A percentile compares a stretch with the other conserved stretches of the same genome.
phyloP scores from a whole-genome alignment of 2,888 invertebrate genomes.

The Apoderus coryli region DNA sequence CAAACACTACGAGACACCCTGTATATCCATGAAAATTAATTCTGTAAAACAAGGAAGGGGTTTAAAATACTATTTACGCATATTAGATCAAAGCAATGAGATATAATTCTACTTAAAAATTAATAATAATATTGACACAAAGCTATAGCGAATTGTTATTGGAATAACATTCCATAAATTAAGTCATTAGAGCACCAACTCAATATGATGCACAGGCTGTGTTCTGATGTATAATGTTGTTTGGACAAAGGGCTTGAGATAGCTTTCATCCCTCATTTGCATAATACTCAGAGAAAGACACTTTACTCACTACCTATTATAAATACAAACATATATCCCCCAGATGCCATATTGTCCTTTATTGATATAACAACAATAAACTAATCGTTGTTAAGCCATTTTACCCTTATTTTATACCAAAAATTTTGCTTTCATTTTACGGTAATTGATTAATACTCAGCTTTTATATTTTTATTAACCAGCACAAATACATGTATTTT shows the following conservation, averaged over 20 bases:
- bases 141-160: constrained; percentile 23
- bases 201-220: constrained; percentile 22
- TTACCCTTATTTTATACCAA: too few species aligned
- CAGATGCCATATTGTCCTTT: constrained; percentile 20
- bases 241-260: constrained; percentile 30
- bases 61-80: too few species aligned
- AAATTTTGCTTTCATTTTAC: too few species aligned
- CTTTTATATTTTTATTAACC: too few species aligned
- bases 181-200: constrained; percentile 32
- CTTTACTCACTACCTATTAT: constrained; percentile 28
- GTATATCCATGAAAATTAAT: too few species aligned
- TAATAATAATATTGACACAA: constrained; percentile 1
- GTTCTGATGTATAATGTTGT: constrained; percentile 29
- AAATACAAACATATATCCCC: constrained; percentile 26
- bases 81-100: too few species aligned
- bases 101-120: too few species aligned
- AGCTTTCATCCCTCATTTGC: constrained; percentile 29
- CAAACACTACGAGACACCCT: too few species aligned
- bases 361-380: constrained; percentile 21
- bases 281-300: constrained; percentile 28
- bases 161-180: constrained; percentile 34
- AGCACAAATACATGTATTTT: too few species aligned
- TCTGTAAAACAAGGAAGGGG: too few species aligned
- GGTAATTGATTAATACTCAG: too few species aligned
- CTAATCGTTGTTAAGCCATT: too few species aligned